Evolutionary conservation across 64 coral and sea anemone genomes (phyloP), one percentile per base, ranked within the genome.

Genomic region (Montipora cactus): DNA sequence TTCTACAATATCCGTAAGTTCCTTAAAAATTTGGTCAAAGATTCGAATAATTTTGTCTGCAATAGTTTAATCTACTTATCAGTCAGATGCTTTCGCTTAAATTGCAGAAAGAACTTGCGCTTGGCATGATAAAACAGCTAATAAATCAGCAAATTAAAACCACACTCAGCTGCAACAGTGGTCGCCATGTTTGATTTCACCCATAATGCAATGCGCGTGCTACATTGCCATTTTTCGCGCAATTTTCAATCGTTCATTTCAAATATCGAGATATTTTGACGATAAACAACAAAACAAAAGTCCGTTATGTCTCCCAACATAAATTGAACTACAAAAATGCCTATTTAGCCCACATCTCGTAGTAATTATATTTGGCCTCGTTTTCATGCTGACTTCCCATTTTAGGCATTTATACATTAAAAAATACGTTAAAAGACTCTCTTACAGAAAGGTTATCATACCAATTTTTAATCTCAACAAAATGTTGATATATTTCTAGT

Each of bases 201-300:
- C 90, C 48, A 83, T 47, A 64, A 84, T 92, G 90, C 90, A 74
- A 83, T 61, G 13, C 90, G 66, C 28, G 47, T 73, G 74, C 72
- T 47, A 44, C 50, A 21, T 88, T 88, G 45, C 37, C 44, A 74
- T 74, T 74, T 88, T 74, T 47, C 74, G 5, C 25, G 13, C 74
- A 3, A 44, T 47, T n/a, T 71, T 71, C 67, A 23, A 21, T 71
- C n/a, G 67, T 71, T 71, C 67, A 71, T 62, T 59, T 87, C 20
- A 87, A 87, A 87, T 47, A 61, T 53, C 3, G 44, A 68, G 28
- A 45, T 67, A 66, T 87, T 87, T 87, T 62, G 58, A 87, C 25
- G 20, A 18, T 62, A 87, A 87, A 3, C 57, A 87, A 18, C 50
- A 68, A 47, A 68, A 68, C 58, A 50, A 66, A 70, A 59, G 6